Conservation (phyloP, 2,797 vertebrate species). For the Propithecus perrieri region DNA sequence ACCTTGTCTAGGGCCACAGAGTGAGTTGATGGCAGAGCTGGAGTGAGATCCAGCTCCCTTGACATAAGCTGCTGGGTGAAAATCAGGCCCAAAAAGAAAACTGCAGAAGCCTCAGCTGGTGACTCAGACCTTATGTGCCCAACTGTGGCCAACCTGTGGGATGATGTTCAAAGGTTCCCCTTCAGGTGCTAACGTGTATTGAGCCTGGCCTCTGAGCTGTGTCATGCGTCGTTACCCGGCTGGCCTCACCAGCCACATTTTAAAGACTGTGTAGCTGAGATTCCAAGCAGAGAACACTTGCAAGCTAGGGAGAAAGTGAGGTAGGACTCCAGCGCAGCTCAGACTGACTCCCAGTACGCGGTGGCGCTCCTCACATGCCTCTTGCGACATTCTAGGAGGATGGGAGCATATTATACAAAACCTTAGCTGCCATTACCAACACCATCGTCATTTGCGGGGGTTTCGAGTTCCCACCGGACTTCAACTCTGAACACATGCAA, state of each 20-base stretch:
- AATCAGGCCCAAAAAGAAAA: not conserved
- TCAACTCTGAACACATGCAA: not conserved
- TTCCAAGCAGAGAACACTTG: not conserved
- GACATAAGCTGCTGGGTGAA: not conserved
- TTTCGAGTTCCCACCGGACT: not conserved
- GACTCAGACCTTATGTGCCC: not conserved
- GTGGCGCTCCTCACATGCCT: rapidly evolving
- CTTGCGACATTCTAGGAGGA: not conserved
- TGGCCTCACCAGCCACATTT: not conserved
- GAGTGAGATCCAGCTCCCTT: not conserved
- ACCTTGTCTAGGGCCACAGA: not conserved
- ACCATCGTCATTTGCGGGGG: not conserved
- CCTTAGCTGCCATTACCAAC: not conserved
- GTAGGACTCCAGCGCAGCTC: not conserved
- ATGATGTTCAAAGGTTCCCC: not conserved
- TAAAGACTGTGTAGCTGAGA: not conserved
- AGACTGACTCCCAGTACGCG: not conserved
- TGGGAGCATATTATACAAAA: too few species aligned
- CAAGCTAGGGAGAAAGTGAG: not conserved
- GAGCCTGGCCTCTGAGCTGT: not conserved
- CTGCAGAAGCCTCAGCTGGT: not conserved
- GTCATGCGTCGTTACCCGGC: rapidly evolving
- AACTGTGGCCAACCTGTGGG: not conserved
- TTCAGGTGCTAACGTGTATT: too few species aligned
- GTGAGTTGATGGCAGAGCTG: not conserved